Percentiles rank a stretch among this genome's conserved stretches.
phyloP scores from a whole-genome alignment of 2,888 invertebrate genomes.

The Tillus elongatus region DNA sequence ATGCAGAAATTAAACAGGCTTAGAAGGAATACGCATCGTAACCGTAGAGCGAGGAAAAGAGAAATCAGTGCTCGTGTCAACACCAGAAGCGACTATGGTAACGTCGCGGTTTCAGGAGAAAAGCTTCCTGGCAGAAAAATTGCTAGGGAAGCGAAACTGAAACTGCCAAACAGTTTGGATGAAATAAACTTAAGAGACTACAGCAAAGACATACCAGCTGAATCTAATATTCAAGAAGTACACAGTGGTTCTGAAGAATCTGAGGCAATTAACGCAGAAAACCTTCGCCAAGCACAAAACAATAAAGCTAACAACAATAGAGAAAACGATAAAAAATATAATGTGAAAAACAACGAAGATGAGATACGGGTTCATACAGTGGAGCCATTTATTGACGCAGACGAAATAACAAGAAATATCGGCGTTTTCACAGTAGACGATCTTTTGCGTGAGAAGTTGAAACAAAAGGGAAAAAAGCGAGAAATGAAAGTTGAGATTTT shows the following conservation, averaged over 20 bases:
- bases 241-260: too few relatives aligned
- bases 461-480: not conserved
- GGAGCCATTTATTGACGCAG: too few relatives aligned
- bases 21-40: not conserved
- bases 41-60: conserved; percentile 1
- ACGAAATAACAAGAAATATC: not conserved
- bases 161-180: conserved; percentile 3
- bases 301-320: not conserved
- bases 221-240: not conserved
- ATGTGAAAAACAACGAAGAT: not conserved
- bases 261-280: too few relatives aligned
- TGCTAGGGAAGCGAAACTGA: not conserved
- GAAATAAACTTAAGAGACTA: not conserved
- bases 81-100: not conserved
- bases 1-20: not conserved
- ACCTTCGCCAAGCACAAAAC: too few relatives aligned
- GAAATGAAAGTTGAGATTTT: not conserved
- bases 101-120: not conserved
- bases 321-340: not conserved
- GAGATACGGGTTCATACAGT: too few relatives aligned
- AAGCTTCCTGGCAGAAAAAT: not conserved
- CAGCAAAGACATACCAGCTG: too few relatives aligned
- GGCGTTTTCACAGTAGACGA: not conserved
- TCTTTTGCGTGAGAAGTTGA: not conserved
- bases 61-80: not conserved